Evolutionary conservation across 2,888 invertebrate genomes (phyloP), one percentile per base, ranked within the genome.

Genomic region (Temnothorax ravouxi): DNA sequence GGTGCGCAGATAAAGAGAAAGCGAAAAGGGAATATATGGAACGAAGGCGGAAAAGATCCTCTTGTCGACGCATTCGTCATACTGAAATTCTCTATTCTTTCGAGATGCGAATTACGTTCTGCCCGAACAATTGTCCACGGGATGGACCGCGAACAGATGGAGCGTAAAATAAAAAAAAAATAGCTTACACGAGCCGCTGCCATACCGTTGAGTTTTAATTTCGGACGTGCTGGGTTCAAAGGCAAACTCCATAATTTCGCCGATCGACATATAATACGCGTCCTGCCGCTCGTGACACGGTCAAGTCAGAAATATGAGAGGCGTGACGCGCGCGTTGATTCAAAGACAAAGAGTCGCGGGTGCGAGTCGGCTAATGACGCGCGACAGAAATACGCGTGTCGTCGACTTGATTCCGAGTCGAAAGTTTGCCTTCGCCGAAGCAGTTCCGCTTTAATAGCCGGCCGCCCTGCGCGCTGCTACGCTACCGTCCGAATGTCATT

Each of bases 381-480:
- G 74, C 74, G 54, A 62, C 64, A 44, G 59, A 82, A 66, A 44
- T 61, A 64, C 62, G 66, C 44, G 21, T 66, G 54, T 81, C 72
- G 74, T 52, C 18, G 50, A 56, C 69, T 64, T 79, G 18, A 25
- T 29, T 74, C 9, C 25, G 52, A 50, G 25, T 50, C 11, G 52
- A 11, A 71, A 69, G 59, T n/a, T 83, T 64, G 44, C 79, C 59
- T 44, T 62, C 52, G 67, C 52, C 52, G 59, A 76, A 9, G 80
- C 52, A 86, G 86, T 85, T 87, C 86, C 67, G 66, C 85, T 88
- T 88, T 86, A 82, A 88, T 66, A 44, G 38, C 54, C 47, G 29
- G 34, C 54, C 29, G 67, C 34, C 71, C 71, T 25, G 34, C 1
- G 8, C 69, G 18, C 34, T 29, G 3, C 29, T 6, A 47, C 56